Percentiles rank a stretch among this genome's conserved stretches.
These are phyloP conservation scores for Sardina pilchardus DNA, from an alignment of 2,113 vertebrate species.

Conservation along the genomic window DNA sequence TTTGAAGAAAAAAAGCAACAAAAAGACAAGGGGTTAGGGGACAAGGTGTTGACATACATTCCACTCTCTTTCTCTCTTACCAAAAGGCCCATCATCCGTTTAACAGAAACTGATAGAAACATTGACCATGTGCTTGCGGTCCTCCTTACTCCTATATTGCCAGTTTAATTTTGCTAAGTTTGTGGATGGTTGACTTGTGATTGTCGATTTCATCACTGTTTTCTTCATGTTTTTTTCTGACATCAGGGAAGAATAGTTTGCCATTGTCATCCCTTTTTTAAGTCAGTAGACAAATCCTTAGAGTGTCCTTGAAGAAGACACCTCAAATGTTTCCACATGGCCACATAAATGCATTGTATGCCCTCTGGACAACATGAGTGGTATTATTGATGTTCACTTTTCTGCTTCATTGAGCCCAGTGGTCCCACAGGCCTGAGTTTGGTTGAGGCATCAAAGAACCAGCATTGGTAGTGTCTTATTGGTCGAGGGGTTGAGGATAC, in stretches of 20 bases:
- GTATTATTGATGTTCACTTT: slow-evolving; percentile 23
- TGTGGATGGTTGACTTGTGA: too few relatives aligned
- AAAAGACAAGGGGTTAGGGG: too few relatives aligned
- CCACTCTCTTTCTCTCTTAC: not conserved
- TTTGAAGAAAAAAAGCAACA: not conserved
- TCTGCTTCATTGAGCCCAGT: slow-evolving; percentile 16
- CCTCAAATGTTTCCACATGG: not conserved
- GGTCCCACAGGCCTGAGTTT: not conserved
- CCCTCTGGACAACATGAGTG: not conserved
- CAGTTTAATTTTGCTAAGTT: too few relatives aligned
- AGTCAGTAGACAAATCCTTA: not conserved
- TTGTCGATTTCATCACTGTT: too few relatives aligned
- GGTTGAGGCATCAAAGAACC: not conserved
- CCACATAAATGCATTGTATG: not conserved
- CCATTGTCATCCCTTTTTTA: not conserved
- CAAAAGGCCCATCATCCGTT: not conserved
- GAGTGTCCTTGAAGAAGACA: not conserved
- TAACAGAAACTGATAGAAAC: not conserved
- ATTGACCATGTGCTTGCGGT: not conserved
- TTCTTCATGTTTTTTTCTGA: too few relatives aligned
- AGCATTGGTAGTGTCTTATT: not conserved
- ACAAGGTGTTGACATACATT: not conserved
- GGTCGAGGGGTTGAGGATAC: not conserved
- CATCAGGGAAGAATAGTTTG: not conserved
- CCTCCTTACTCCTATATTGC: not conserved